phyloP scores from a whole-genome alignment of 2,113 vertebrate species.

The Parotia lawesii region DNA sequence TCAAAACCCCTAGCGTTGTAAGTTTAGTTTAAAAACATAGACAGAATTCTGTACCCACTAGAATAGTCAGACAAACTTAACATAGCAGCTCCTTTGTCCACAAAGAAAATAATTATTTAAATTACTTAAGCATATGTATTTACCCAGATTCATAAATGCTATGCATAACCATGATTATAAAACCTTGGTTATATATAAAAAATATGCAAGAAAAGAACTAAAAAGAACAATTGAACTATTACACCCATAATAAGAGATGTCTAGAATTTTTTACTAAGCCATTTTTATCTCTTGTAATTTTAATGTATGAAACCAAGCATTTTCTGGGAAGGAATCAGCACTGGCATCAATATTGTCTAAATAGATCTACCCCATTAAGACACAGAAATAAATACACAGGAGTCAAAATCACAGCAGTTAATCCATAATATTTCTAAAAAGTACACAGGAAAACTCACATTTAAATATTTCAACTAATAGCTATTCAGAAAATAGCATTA shows the following conservation, averaged over 20 bases:
- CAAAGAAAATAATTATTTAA: constrained; percentile 8
- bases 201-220: not conserved
- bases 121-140: not conserved
- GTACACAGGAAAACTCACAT: not conserved
- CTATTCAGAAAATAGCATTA: not conserved
- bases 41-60: not conserved
- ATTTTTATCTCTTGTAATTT: not conserved
- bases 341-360: not conserved
- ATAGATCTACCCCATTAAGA: not conserved
- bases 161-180: not conserved
- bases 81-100: not conserved
- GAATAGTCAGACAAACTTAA: not conserved
- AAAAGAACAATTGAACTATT: not conserved
- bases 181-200: not conserved
- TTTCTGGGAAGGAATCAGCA: not conserved
- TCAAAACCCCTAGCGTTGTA: not conserved
- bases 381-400: not conserved
- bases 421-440: not conserved
- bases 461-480: not conserved
- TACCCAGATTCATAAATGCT: not conserved
- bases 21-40: not conserved
- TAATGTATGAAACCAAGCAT: not conserved
- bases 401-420: not conserved
- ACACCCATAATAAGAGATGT: not conserved
- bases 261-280: not conserved